phyloP scores from a whole-genome alignment of 2,797 vertebrate genomes.

The Lagorchestes hirsutus region DNA sequence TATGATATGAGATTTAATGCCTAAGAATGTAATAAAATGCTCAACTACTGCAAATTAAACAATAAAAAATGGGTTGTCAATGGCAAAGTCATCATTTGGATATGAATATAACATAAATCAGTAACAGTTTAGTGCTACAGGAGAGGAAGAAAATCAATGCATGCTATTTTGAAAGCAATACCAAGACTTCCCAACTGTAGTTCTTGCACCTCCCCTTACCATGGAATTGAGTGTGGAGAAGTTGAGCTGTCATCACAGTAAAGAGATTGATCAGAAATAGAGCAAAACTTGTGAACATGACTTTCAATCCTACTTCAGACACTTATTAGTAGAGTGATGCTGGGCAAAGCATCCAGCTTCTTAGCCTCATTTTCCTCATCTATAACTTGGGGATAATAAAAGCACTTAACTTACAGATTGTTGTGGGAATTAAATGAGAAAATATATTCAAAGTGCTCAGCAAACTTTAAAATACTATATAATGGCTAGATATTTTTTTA shows the following conservation, averaged over 20 bases:
- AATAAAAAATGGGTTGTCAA: neutral
- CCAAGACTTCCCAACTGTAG: neutral
- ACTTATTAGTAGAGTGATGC: neutral
- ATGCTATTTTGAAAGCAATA: neutral
- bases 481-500: neutral
- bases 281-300: neutral
- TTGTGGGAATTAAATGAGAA: neutral
- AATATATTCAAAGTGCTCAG: neutral
- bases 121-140: neutral
- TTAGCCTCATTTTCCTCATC: neutral
- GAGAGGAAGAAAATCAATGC: neutral
- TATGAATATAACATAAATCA: neutral
- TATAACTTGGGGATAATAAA: neutral
- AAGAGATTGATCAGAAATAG: neutral
- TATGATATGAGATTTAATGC: neutral
- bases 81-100: neutral
- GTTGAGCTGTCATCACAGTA: constrained; percentile 6
- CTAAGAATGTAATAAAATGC: neutral
- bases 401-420: neutral
- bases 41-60: constrained; percentile 16
- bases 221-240: neutral
- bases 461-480: neutral
- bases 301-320: neutral
- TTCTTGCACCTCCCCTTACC: neutral
- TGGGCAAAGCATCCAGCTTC: neutral